Base-by-base conservation (phyloP, 2,797 vertebrate genomes). In the Platyrinchus mystaceus region DNA sequence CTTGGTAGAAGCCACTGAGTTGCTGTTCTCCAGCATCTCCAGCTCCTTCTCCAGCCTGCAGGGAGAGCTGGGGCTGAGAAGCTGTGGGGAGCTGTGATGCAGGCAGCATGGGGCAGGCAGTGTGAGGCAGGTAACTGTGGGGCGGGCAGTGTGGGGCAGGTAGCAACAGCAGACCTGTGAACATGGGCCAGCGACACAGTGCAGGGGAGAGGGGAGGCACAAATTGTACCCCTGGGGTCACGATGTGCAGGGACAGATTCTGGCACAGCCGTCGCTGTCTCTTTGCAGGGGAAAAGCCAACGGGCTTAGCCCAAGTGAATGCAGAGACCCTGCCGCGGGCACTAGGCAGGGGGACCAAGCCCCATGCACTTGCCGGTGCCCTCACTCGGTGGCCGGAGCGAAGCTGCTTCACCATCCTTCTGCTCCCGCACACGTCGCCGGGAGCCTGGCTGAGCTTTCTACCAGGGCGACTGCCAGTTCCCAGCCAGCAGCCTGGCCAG, bases 1-100 rank as follows among this genome's bases (percentile, higher is more conserved):
- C 97, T 97, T 98, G 91, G 97, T 90, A 8, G 96, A 98, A 6
- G 97, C 93, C 16, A 87, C 96, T 0, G 98, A 97, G 23, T 95
- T 95, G 5, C 98, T 96, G 2, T 97, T 99, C 97, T 99, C 99
- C 96, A 99, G 95, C 4, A 77, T 92, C 39, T 98, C 96, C 32
- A 99, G 96, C 93, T 99, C 99, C 95, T 97, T 97, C 94, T 99
- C 99, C 95, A 99, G 87, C 96, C 99, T 99, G 95, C 1, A 90
- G 67, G 59, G 32, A 62, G 41, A 73, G 66, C 9, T 2, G 2
- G 41, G 60, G 43, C 69, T 74, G n/a, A 87, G 91, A 39, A 34
- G 20, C 59, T 0, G 1, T 1, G 10, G 46, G 28, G 6, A 27
- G 43, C 4, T 2, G 21, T 7, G 14, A 63, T 3, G 1, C 60